Evolutionary conservation across 37 sponge, comb jelly and placozoan genomes (phyloP).

Genomic region (Diacarnus erythraeanus): DNA sequence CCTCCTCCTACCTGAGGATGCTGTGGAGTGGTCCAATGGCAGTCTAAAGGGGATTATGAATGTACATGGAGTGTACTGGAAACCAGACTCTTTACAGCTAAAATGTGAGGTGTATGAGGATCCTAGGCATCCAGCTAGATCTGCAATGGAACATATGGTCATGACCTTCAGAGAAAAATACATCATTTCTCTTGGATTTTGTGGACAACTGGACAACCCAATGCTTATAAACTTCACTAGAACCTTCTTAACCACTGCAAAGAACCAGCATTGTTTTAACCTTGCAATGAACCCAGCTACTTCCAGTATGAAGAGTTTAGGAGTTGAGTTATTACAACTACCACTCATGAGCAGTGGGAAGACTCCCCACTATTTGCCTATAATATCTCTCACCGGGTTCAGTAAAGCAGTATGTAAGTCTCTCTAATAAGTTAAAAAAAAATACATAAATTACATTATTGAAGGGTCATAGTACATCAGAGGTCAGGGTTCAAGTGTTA

Average conservation of each 20-base stretch:
- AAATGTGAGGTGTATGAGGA: constrained; percentile 22
- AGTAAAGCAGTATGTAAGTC: not conserved
- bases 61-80: constrained; percentile 45
- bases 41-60: constrained; percentile 26
- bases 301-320: not conserved
- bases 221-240: not conserved
- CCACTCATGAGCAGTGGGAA: not conserved
- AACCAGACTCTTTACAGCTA: constrained; percentile 31
- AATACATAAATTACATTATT: not conserved
- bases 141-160: not conserved
- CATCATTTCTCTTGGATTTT: constrained; percentile 9
- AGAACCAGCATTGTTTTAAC: not conserved
- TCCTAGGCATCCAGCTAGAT: constrained; percentile 6
- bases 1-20: constrained; percentile 15
- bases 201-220: not conserved
- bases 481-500: not conserved
- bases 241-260: not conserved
- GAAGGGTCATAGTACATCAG: too few species aligned
- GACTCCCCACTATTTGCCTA: not conserved
- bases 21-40: constrained; percentile 30
- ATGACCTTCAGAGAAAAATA: not conserved
- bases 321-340: not conserved
- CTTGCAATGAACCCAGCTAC: not conserved
- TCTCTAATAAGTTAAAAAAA: too few species aligned
- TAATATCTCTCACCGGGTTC: not conserved